Base-by-base conservation (phyloP, 2,888 invertebrate species). In the Pollenia angustigena region DNA sequence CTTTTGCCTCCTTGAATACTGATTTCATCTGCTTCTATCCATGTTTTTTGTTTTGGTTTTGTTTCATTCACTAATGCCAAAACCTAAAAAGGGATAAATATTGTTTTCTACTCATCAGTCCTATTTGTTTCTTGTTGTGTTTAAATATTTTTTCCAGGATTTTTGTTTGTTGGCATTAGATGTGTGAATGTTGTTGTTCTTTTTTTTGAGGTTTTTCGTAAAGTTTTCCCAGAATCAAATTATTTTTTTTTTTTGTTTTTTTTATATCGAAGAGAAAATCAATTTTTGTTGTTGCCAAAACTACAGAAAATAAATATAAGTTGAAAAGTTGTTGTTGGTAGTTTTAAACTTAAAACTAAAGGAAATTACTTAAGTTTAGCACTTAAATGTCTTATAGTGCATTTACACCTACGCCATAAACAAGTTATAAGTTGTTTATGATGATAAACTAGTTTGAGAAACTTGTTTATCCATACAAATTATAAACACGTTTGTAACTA, bases 1-100 rank as follows among this genome's bases (percentile, higher is more conserved):
- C 78, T 78, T 74, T 82, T 75, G 85, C 74, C 75, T 75, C 62
- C 82, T 71, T 69, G 79, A 75, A 79, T 75, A 52, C 79, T 82
- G 79, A 86, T 80, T 74, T 74, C 52, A 74, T 56, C 16, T 76
- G 50, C 64, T 60, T 62, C 14, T 46, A 46, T 54, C n/a, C 0
- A 12, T 44, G 16, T 4, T 52, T 71, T 72, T 48, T 42, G 9
- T 71, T 72, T 48, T 42, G 12, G 4, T 12, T 16, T 68, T 9
- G 9, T 9, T 66, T 23, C 58, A 4, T 56, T 66, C 64, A 16
- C 72, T 58, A 75, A 58, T 75, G 54, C 69, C 46, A 62, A 76
- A 81, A 60, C 69, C 60, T 18, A 62, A 69, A 62, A 62, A 46
- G n/a, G 64, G n/a, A 42, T 56, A 44, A 12, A 11, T 23, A 60